A percentile compares a stretch with the other conserved stretches of the same genome.
Evolutionary conservation across 1,140 invertebrate species (phyloP).

Genomic region (Drosophila novamexicana): DNA sequence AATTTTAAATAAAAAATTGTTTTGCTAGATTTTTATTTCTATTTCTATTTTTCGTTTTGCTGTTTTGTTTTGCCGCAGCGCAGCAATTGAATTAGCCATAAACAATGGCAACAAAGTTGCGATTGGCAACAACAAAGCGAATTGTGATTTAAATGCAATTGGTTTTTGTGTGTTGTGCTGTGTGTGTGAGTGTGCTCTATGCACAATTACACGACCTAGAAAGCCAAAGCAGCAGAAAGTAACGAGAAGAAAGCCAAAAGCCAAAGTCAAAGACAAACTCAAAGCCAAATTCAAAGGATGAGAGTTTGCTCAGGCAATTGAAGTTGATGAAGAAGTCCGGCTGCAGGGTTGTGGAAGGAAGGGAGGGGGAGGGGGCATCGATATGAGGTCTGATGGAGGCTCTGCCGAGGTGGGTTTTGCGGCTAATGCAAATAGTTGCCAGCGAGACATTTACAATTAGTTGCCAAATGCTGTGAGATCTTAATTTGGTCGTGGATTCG

Average conservation of each 20-base stretch:
- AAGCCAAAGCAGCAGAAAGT: conserved; percentile 80
- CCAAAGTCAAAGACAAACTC: conserved; percentile 26
- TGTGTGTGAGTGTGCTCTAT: conserved; percentile 49
- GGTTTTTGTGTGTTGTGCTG: conserved; percentile 51
- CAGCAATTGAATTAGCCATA: conserved; percentile 74
- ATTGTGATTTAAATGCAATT: conserved; percentile 83
- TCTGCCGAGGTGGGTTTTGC: too few relatives aligned
- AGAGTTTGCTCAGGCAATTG: conserved; percentile 11
- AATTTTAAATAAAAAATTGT: conserved; percentile 53
- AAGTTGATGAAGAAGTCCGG: neutral
- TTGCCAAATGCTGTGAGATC: conserved; percentile 79
- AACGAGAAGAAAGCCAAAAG: conserved; percentile 71
- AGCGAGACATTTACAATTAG: conserved; percentile 75
- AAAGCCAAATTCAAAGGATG: conserved; percentile 43
- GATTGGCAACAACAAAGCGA: conserved; percentile 55
- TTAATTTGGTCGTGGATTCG: conserved; percentile 77
- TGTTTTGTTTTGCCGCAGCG: conserved; percentile 21
- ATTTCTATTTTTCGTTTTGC: neutral
- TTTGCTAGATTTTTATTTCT: conserved; percentile 9
- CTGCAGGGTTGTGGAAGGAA: neutral
- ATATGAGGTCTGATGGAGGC: neutral
- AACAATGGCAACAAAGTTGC: conserved; percentile 38
- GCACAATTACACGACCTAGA: conserved; percentile 82
- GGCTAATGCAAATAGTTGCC: conserved; percentile 69
- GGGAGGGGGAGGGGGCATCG: neutral